These are phyloP conservation scores for Aradus depressus DNA, from an alignment of 2,888 invertebrate genomes.

Conservation along the genomic window DNA sequence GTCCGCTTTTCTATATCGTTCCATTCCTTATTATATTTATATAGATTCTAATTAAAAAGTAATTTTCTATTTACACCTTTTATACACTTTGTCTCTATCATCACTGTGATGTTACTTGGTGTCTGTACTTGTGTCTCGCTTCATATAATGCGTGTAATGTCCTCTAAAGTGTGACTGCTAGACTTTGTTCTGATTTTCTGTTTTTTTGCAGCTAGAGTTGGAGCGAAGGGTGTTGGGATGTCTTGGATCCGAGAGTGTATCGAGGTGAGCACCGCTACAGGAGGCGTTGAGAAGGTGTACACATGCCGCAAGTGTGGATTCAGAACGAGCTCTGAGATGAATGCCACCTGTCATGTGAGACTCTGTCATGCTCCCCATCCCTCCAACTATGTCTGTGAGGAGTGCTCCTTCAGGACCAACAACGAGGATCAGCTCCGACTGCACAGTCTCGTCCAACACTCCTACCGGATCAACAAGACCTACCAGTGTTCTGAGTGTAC, in stretches of 20 bases:
- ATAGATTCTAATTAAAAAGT: too few species aligned
- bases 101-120: too few species aligned
- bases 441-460: conserved; percentile 2
- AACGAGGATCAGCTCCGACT: conserved; percentile 8
- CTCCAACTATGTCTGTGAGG: conserved; percentile 6
- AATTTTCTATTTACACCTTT: too few species aligned
- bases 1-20: too few species aligned
- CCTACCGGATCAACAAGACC: conserved; percentile 9
- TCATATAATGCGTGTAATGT: too few species aligned
- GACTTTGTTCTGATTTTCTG: too few species aligned
- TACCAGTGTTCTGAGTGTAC: conserved; percentile 15
- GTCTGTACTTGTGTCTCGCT: too few species aligned
- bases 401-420: conserved; percentile 6
- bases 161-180: too few species aligned
- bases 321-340: conserved; percentile 9
- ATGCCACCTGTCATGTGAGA: conserved; percentile 11
- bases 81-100: too few species aligned
- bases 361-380: conserved; percentile 10
- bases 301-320: conserved; percentile 10
- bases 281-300: not conserved
- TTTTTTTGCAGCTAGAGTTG: too few species aligned
- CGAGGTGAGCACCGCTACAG: not conserved
- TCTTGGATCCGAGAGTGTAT: conserved; percentile 10
- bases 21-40: too few species aligned
- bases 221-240: too few species aligned